Conservation (phyloP, 1,140 invertebrate species). For the Coptotermes formosanus region DNA sequence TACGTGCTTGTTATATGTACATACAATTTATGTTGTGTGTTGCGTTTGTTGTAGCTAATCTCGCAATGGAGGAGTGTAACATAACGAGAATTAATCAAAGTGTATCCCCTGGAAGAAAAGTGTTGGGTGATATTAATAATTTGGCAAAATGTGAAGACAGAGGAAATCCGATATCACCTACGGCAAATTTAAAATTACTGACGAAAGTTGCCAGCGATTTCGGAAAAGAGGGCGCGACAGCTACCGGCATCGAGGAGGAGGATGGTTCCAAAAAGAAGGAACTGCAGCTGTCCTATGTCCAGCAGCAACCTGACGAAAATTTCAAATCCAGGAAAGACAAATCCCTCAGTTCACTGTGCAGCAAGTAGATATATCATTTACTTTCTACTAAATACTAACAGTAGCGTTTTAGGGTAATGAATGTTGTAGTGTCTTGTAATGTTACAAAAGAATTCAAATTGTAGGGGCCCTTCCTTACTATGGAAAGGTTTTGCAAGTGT, state of each 20-base stretch:
- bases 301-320: not conserved
- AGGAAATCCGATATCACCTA: conserved; percentile 15
- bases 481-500: not conserved
- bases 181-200: conserved; percentile 22
- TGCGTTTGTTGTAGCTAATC: not conserved
- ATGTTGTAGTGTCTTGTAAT: not conserved
- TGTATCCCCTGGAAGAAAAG: not conserved
- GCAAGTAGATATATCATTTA: not conserved
- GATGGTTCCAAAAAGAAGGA: not conserved
- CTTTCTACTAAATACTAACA: not conserved
- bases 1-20: not conserved
- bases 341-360: not conserved
- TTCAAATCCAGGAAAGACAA: not conserved
- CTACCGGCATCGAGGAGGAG: not conserved
- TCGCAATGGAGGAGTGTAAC: not conserved
- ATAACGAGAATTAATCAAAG: not conserved
- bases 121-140: not conserved
- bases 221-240: not conserved
- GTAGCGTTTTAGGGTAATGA: not conserved
- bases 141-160: not conserved
- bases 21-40: not conserved
- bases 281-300: not conserved
- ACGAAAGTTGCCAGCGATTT: conserved; percentile 22
- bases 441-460: not conserved
- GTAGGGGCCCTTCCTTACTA: not conserved